phyloP scores from a whole-genome alignment of 2,888 invertebrate genomes.

The Junonia oenone region DNA sequence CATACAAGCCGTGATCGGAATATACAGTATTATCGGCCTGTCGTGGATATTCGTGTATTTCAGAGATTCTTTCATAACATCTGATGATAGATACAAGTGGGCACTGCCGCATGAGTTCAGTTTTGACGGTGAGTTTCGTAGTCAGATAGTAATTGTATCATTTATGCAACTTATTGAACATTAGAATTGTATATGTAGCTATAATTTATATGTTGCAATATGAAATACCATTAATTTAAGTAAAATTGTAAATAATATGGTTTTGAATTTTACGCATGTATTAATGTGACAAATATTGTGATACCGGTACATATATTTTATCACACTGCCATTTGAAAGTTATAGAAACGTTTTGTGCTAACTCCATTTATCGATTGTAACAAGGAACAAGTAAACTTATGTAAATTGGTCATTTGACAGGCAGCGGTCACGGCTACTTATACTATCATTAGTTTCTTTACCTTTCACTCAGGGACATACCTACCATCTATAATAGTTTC shows the following conservation, averaged over 20 bases:
- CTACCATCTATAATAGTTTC: not conserved
- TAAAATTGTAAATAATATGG: no score
- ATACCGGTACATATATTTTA: no score
- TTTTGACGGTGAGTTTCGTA: slow-evolving; percentile 78
- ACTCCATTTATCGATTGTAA: not conserved
- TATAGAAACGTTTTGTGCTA: not conserved
- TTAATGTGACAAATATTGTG: no score
- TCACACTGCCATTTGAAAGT: no score
- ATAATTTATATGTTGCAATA: no score
- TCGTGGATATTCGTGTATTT: slow-evolving; percentile 95
- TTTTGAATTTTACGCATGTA: no score
- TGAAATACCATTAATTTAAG: no score
- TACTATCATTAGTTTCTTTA: no score
- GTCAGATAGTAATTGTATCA: not conserved
- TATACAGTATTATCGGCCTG: slow-evolving; percentile 93
- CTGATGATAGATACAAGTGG: slow-evolving; percentile 89
- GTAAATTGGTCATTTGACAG: no score
- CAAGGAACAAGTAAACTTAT: not conserved
- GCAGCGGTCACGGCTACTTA: no score
- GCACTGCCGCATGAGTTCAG: slow-evolving; percentile 85
- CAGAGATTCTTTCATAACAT: slow-evolving; percentile 90
- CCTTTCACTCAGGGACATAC: not conserved
- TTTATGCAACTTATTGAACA: no score
- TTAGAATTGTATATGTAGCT: no score
- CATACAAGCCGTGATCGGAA: slow-evolving; percentile 88